Evolutionary conservation across 2,888 invertebrate species (phyloP).

Genomic region (Tholera decimalis): DNA sequence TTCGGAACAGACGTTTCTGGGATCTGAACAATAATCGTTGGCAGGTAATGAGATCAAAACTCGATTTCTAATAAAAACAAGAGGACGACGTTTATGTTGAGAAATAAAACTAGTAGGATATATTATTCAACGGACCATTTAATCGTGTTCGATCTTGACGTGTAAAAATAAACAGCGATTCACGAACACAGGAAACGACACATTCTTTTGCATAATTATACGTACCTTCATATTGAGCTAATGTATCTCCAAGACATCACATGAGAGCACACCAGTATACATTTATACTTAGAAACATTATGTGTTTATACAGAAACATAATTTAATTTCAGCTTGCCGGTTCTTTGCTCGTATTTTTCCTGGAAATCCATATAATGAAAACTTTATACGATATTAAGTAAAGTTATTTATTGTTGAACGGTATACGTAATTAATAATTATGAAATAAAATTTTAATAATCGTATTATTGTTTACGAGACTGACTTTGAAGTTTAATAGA

Average conservation of each 20-base stretch:
- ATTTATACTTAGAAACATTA: conserved; percentile 5
- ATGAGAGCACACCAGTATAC: conserved; percentile 8
- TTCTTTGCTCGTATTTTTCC: conserved; percentile 29
- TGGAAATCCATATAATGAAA: conserved; percentile 37
- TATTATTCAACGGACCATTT: conserved; percentile 46
- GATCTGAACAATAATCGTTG: conserved; percentile 46
- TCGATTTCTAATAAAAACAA: conserved; percentile 30
- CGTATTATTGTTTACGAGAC: conserved; percentile 24
- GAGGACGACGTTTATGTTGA: conserved; percentile 22
- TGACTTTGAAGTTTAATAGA: conserved; percentile 16
- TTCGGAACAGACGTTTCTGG: conserved; percentile 62
- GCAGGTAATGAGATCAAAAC: conserved; percentile 46
- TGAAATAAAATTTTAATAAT: conserved; percentile 18
- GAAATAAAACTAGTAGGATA: conserved; percentile 38
- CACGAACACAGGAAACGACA: conserved; percentile 61
- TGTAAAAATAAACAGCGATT: conserved; percentile 59
- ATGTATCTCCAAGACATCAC: conserved; percentile 33
- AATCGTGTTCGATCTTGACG: conserved; percentile 54
- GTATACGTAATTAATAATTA: conserved; percentile 20
- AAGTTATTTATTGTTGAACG: conserved; percentile 20
- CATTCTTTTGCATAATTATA: conserved; percentile 59
- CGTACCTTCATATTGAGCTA: conserved; percentile 33
- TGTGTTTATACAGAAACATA: conserved; percentile 25
- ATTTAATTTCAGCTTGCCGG: conserved; percentile 14
- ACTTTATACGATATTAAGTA: conserved; percentile 11